Percentiles rank a stretch among this genome's conserved stretches.
phyloP scores from a whole-genome alignment of 2,113 vertebrate genomes.

The Anoura caudifer region DNA sequence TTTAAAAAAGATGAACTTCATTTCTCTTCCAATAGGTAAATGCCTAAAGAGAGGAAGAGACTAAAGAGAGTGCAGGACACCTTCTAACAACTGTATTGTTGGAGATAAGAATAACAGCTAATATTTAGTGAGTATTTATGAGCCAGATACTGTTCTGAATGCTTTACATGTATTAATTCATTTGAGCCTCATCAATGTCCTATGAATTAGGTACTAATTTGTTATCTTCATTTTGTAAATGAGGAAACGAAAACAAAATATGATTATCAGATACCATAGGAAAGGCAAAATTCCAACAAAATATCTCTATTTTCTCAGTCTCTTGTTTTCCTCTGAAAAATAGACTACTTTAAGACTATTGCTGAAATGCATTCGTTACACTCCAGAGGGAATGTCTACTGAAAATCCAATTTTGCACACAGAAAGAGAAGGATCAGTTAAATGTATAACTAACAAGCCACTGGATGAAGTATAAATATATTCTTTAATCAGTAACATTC shows the following conservation, averaged over 20 bases:
- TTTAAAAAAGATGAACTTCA: neutral
- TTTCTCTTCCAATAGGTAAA: neutral
- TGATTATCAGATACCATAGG: neutral
- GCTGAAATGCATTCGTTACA: neutral
- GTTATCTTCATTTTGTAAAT: neutral
- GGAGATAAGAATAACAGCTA: neutral
- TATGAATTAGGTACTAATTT: neutral
- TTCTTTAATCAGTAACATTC: neutral
- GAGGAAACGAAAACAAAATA: neutral
- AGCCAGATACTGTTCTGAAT: neutral
- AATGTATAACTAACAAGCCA: neutral
- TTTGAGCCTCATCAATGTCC: neutral
- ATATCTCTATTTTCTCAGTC: neutral
- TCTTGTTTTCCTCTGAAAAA: slow-evolving; percentile 10
- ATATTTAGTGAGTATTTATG: neutral
- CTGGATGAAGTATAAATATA: neutral
- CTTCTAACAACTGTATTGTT: neutral
- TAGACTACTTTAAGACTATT: neutral
- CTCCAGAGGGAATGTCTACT: neutral
- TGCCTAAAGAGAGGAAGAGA: neutral
- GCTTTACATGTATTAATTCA: neutral
- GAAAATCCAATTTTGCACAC: neutral
- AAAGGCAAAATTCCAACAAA: neutral
- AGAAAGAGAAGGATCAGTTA: neutral
- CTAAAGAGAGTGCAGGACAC: neutral